phyloP scores from a whole-genome alignment of 1,140 invertebrate species.

The Brachionus rotundiformis region DNA sequence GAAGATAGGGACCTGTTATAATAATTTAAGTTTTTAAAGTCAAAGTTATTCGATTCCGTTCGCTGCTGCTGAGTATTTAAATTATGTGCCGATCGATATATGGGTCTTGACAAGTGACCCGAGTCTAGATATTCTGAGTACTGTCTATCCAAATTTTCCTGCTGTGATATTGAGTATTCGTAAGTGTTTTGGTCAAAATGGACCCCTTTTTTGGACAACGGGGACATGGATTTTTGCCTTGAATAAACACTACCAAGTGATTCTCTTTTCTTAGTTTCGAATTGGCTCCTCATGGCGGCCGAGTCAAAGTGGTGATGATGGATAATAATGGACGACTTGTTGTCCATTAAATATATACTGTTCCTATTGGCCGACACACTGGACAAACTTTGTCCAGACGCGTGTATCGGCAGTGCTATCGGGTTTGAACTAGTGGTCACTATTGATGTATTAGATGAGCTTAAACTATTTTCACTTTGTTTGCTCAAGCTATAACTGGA shows the following conservation, averaged over 20 bases:
- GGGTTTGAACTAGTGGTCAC: not conserved
- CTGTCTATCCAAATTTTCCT: not conserved
- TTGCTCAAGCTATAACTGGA: not conserved
- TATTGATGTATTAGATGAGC: not conserved
- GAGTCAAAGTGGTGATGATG: conserved; percentile 51
- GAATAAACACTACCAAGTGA: not conserved
- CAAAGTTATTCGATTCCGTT: not conserved
- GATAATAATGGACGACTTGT: conserved; percentile 44
- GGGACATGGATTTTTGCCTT: not conserved
- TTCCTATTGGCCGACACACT: conserved; percentile 31
- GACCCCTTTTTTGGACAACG: not conserved
- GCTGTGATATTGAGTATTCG: not conserved
- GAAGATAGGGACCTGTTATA: conserved; percentile 29
- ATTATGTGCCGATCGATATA: conserved; percentile 31
- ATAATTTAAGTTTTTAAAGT: conserved; percentile 40
- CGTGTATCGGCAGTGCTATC: not conserved
- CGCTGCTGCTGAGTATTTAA: not conserved
- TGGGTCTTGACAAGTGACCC: not conserved
- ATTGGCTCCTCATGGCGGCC: not conserved
- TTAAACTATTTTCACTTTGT: not conserved
- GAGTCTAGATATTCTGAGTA: not conserved
- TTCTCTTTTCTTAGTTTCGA: not conserved
- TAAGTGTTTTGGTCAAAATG: not conserved
- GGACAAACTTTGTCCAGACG: not conserved
- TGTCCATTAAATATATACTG: conserved; percentile 39